Base-by-base conservation (phyloP, 2,888 invertebrate genomes). In the Syrphus vitripennis region DNA sequence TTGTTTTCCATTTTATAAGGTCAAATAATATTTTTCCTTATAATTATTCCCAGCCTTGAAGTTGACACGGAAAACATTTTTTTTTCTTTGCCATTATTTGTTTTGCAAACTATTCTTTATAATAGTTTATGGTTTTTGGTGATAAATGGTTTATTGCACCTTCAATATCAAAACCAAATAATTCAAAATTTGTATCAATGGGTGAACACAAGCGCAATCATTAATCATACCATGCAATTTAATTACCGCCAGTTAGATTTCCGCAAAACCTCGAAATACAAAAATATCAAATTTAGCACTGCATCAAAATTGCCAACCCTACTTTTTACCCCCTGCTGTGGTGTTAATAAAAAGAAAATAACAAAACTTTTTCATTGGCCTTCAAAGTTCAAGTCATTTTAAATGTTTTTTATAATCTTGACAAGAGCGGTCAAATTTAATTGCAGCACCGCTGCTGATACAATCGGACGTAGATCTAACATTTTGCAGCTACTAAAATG, bases 401-500 rank as follows among this genome's bases (percentile, higher is more conserved):
- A 75, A 76, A 70, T 42, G 67, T 65, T 80, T 74, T 75, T 50
- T n/a, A n/a, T n/a, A 63, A 59, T 57, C 65, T 80, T 80, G 83
- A 84, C 75, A 83, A 67, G 75, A 83, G 74, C 63, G 83, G 65
- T 80, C 79, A 57, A 80, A 75, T 75, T 79, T 79, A 79, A 80
- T 80, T 83, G 75, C 78, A 61, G 34, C 78, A 55, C 71, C 14
- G 42, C 79, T 67, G 77, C 77, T 71, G 80, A 80, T 80, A 59
- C 75, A 80, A 84, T 84, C 83, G 26, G 75, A 67, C 65, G 71
- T 67, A 67, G 50, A 76, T 84, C 83, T 84, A 84, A 84, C 83
- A 84, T 80, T 83, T 83, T 75, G 74, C 79, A 45, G 75, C 55
- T 83, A 84, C 80, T 76, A 71, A 84, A 84, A 76, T 75, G 75